A percentile compares a stretch with the other conserved stretches of the same genome.
Conservation (phyloP, 1,140 invertebrate genomes). For the Hirudo medicinalis region DNA sequence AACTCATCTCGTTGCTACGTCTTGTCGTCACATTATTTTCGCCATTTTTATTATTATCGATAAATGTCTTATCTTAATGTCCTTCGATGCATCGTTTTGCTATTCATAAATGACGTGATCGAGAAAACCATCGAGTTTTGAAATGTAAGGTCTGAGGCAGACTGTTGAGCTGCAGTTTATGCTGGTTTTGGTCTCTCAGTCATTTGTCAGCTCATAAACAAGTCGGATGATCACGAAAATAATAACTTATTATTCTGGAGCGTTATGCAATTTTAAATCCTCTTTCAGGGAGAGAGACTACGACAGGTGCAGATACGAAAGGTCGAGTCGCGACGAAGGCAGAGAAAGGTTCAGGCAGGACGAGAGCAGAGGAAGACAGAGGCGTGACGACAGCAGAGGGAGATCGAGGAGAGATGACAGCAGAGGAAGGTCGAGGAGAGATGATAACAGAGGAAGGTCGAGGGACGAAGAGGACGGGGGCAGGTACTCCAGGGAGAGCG, state of each 20-base stretch:
- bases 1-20: too few relatives aligned
- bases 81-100: too few relatives aligned
- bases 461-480: not conserved
- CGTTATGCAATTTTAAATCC: too few relatives aligned
- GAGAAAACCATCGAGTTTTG: too few relatives aligned
- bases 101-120: too few relatives aligned
- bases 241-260: not conserved
- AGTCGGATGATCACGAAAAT: not conserved
- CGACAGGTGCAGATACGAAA: not conserved
- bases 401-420: not conserved
- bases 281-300: not conserved
- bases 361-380: not conserved
- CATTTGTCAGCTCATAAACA: not conserved
- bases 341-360: not conserved
- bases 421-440: not conserved
- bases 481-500: slow-evolving; percentile 5
- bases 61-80: too few relatives aligned
- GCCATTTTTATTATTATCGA: too few relatives aligned
- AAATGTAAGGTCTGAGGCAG: too few relatives aligned
- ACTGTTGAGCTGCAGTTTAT: not conserved
- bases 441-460: too few relatives aligned
- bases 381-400: not conserved
- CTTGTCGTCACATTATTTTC: too few relatives aligned
- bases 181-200: not conserved
- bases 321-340: not conserved